Percentiles rank a stretch among this genome's conserved stretches.
Evolutionary conservation across 2,113 vertebrate genomes (phyloP).

Genomic region (Lagopus leucura): DNA sequence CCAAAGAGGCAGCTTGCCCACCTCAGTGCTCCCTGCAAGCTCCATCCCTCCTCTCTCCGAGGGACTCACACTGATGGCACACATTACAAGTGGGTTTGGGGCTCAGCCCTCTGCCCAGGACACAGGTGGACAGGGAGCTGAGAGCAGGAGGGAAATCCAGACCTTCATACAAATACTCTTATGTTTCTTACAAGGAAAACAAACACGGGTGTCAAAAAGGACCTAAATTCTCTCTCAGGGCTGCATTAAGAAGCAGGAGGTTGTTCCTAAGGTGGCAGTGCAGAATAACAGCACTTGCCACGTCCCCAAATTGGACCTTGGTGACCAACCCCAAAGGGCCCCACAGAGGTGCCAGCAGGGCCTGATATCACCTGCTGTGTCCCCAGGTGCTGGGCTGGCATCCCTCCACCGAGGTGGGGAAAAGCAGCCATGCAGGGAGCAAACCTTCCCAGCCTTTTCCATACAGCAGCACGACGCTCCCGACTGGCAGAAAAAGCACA

Average conservation of each 20-base stretch:
- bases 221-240: not conserved
- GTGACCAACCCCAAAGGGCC: too few relatives aligned
- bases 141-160: not conserved
- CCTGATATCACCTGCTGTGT: too few relatives aligned
- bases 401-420: not conserved
- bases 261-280: not conserved
- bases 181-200: not conserved
- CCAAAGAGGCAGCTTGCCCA: not conserved
- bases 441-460: not conserved
- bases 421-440: not conserved
- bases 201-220: not conserved
- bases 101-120: too few relatives aligned
- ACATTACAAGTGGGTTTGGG: not conserved
- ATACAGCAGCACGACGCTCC: not conserved
- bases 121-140: too few relatives aligned
- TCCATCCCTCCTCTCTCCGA: not conserved
- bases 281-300: not conserved
- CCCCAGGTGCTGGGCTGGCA: too few relatives aligned
- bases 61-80: not conserved
- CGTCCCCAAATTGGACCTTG: not conserved
- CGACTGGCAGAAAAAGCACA: slow-evolving; percentile 10
- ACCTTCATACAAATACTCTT: not conserved
- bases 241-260: not conserved
- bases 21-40: not conserved
- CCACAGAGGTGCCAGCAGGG: not conserved